Evolutionary conservation across 1,140 invertebrate species (phyloP).

Genomic region (Plodia interpunctella): DNA sequence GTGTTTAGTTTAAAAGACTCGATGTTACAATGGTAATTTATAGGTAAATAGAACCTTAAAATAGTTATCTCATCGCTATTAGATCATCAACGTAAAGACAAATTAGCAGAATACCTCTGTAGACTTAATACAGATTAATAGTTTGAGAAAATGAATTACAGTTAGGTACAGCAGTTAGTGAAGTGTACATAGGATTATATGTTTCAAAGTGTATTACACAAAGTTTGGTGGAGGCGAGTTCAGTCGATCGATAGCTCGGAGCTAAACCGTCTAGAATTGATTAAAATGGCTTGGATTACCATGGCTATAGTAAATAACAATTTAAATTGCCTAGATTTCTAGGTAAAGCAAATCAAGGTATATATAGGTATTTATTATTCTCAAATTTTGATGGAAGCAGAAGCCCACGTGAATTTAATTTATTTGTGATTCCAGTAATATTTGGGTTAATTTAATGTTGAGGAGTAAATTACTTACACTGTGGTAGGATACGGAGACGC

Average conservation of each 20-base stretch:
- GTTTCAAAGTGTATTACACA: slow-evolving; percentile 46
- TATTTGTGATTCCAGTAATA: no score
- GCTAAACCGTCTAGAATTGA: slow-evolving; percentile 20
- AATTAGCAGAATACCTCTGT: neutral
- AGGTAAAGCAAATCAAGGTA: no score
- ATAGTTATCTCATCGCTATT: neutral
- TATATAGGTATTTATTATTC: no score
- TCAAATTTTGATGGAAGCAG: no score
- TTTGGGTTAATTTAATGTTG: no score
- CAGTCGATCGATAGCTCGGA: slow-evolving; percentile 24
- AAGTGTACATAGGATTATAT: slow-evolving; percentile 34
- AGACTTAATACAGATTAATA: slow-evolving; percentile 2
- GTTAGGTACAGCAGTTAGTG: slow-evolving; percentile 12
- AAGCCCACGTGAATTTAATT: no score
- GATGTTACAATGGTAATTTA: no score
- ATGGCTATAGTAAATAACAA: no score
- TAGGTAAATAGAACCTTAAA: neutral
- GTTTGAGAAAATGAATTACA: slow-evolving; percentile 10
- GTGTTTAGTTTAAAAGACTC: no score
- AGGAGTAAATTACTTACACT: no score
- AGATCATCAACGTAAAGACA: neutral
- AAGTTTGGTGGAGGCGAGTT: slow-evolving; percentile 36
- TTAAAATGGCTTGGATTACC: neutral
- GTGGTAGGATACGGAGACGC: no score
- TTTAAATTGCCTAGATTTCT: no score